phyloP scores from a whole-genome alignment of 2,888 invertebrate genomes.

The Andrena fulva region DNA sequence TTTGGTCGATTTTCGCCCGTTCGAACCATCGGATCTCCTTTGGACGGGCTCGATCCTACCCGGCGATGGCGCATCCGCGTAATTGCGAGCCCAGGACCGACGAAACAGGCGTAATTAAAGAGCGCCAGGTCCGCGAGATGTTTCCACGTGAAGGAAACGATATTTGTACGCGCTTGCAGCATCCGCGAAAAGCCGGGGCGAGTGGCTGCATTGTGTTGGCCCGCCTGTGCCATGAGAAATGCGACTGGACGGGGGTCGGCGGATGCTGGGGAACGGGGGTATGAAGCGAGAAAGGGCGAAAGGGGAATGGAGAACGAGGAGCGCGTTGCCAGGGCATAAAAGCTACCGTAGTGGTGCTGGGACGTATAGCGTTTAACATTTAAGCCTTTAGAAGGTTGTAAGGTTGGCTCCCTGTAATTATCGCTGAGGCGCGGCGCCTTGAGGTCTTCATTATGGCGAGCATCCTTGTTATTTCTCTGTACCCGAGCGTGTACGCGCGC shows the following conservation, averaged over 20 bases:
- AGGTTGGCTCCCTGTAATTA: slow-evolving; percentile 85
- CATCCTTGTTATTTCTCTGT: slow-evolving; percentile 84
- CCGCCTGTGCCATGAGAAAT: slow-evolving; percentile 37
- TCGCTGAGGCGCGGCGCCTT: slow-evolving; percentile 85
- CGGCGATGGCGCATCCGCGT: slow-evolving; percentile 7
- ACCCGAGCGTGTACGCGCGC: slow-evolving; percentile 68
- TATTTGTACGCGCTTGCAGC: slow-evolving; percentile 47
- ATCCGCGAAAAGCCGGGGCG: slow-evolving; percentile 45
- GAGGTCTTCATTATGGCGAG: slow-evolving; percentile 84
- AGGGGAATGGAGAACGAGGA: slow-evolving; percentile 30
- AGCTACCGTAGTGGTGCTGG: slow-evolving; percentile 82
- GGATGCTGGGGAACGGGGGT: slow-evolving; percentile 31
- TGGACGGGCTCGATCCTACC: background rate
- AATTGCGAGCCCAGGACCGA: slow-evolving; percentile 38
- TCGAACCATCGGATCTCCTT: background rate
- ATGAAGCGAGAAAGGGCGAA: slow-evolving; percentile 4
- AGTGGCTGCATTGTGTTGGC: slow-evolving; percentile 39
- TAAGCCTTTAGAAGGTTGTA: slow-evolving; percentile 85
- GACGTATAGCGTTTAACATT: slow-evolving; percentile 84
- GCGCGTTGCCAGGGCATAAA: slow-evolving; percentile 78
- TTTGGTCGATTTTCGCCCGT: background rate
- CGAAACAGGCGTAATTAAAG: slow-evolving; percentile 59
- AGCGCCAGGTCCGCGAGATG: slow-evolving; percentile 29
- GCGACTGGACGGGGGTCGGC: slow-evolving; percentile 14
- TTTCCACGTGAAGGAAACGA: slow-evolving; percentile 49